These are phyloP conservation scores for Dynastes grantii DNA, from an alignment of 2,888 invertebrate species.

Conservation along the genomic window DNA sequence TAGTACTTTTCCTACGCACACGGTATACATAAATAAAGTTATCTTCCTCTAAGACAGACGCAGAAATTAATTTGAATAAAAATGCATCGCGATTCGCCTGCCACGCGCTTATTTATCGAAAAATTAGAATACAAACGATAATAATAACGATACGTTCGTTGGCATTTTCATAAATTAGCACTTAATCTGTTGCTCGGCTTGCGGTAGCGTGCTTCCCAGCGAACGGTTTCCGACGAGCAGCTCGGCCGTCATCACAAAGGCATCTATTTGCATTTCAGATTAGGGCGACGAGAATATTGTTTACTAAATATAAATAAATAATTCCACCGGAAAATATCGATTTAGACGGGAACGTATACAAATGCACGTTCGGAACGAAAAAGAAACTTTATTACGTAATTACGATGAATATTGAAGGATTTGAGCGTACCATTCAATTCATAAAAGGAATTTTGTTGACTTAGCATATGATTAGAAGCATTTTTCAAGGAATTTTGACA, in stretches of 20 bases:
- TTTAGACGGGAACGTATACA: neutral
- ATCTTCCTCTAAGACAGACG: too few relatives aligned
- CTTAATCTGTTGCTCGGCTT: conserved; percentile 6
- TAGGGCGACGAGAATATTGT: conserved; percentile 2
- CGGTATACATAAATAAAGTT: too few relatives aligned
- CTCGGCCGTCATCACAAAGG: neutral
- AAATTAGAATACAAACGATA: conserved; percentile 36
- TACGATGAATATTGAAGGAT: neutral
- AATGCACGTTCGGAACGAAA: neutral
- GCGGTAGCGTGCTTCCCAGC: neutral
- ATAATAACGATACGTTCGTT: neutral
- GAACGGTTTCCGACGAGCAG: conserved; percentile 1
- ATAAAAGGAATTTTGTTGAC: neutral
- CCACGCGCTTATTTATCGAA: conserved; percentile 8
- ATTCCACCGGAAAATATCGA: conserved; percentile 15
- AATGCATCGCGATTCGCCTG: too few relatives aligned
- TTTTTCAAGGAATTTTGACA: neutral
- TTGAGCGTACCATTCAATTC: neutral
- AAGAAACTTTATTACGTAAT: neutral
- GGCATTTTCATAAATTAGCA: conserved; percentile 33
- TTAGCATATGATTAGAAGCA: neutral
- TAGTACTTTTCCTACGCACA: too few relatives aligned
- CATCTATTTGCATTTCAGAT: conserved; percentile 13
- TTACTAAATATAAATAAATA: conserved; percentile 18
- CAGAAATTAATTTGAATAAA: too few relatives aligned